phyloP scores from a whole-genome alignment of 2,888 invertebrate species.

The Lacanobia wlatinum region DNA sequence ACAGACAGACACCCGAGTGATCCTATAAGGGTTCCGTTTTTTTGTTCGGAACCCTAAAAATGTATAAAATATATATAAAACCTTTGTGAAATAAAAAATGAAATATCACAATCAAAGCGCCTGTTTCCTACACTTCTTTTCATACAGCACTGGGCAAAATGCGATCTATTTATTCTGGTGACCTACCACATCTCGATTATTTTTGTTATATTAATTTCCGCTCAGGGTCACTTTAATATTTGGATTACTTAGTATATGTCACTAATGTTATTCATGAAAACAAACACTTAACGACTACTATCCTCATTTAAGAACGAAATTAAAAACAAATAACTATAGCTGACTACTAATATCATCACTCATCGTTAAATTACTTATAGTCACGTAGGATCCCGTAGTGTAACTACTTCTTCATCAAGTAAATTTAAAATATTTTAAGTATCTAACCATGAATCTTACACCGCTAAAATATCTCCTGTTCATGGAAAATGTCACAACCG shows the following conservation, averaged over 20 bases:
- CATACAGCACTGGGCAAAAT: too few species aligned
- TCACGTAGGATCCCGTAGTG: background rate
- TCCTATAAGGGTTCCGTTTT: too few species aligned
- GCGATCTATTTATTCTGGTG: too few species aligned
- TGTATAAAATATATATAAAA: too few species aligned
- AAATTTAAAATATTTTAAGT: background rate
- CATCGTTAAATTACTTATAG: constrained; percentile 24
- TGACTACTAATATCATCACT: constrained; percentile 3
- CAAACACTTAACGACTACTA: constrained; percentile 54
- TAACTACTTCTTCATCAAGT: background rate
- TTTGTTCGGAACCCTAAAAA: too few species aligned
- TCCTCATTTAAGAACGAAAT: constrained; percentile 26
- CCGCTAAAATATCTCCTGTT: constrained; percentile 57
- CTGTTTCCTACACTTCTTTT: too few species aligned
- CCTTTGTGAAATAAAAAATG: too few species aligned
- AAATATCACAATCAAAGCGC: too few species aligned
- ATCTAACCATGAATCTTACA: constrained; percentile 47
- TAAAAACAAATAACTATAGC: constrained; percentile 28
- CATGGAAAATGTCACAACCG: constrained; percentile 59
- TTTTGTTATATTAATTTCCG: too few species aligned
- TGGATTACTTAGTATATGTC: background rate
- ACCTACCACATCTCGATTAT: too few species aligned
- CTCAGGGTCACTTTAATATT: background rate
- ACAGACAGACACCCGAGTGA: too few species aligned
- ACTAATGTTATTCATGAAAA: constrained; percentile 38